Percentiles rank a stretch among this genome's conserved stretches.
Evolutionary conservation across 2,113 vertebrate species (phyloP).

Genomic region (Manacus vitellinus): DNA sequence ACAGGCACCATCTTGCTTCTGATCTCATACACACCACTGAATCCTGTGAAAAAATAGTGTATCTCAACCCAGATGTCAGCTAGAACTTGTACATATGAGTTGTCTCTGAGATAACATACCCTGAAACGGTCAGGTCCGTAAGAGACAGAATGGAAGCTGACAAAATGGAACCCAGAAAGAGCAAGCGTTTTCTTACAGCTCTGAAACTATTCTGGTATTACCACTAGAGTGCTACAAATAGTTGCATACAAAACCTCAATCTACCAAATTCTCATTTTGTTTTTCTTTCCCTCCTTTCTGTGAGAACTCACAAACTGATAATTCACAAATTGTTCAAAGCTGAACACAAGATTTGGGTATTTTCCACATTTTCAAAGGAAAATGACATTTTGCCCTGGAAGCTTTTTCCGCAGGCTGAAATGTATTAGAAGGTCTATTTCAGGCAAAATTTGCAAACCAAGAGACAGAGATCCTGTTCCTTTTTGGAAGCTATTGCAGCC

Average conservation of each 20-base stretch:
- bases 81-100: neutral
- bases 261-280: neutral
- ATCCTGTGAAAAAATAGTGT: too few species aligned
- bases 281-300: rapidly evolving
- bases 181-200: neutral
- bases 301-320: neutral
- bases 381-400: neutral
- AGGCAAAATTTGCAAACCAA: neutral
- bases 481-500: neutral
- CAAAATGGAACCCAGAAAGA: neutral
- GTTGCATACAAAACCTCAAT: neutral
- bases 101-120: neutral
- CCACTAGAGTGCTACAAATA: neutral
- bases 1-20: neutral
- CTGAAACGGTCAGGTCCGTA: neutral
- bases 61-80: neutral
- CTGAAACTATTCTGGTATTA: neutral
- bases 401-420: neutral
- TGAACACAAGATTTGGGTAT: neutral
- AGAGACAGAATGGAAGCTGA: neutral
- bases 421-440: neutral
- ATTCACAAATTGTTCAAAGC: neutral
- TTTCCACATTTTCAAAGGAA: neutral
- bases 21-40: too few species aligned
- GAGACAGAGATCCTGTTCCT: neutral